Percentiles rank a stretch among this genome's conserved stretches.
Evolutionary conservation across 1,140 invertebrate genomes (phyloP).

Genomic region (Mactra quadrangularis): DNA sequence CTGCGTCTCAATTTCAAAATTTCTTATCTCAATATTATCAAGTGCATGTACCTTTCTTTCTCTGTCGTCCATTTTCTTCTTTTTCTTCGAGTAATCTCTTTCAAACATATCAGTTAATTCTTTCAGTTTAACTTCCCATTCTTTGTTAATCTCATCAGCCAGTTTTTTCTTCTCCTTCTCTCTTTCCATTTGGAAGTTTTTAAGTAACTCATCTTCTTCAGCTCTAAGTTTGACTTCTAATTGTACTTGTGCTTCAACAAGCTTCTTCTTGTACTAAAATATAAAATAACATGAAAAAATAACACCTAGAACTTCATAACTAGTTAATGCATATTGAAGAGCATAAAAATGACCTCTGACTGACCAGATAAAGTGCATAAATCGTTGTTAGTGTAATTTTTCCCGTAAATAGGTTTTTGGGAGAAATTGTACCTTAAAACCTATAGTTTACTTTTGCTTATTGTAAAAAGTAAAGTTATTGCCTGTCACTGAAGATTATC

Average conservation of each 20-base stretch:
- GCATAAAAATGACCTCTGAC: too few species aligned
- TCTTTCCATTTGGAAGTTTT: conserved; percentile 76
- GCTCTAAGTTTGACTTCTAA: conserved; percentile 78
- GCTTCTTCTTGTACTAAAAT: conserved; percentile 78
- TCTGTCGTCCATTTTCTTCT: conserved; percentile 76
- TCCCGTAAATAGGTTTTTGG: too few species aligned
- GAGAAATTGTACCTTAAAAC: too few species aligned
- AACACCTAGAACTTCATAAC: background rate
- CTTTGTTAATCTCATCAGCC: conserved; percentile 80
- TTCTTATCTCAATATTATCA: too few species aligned
- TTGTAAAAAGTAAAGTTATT: too few species aligned
- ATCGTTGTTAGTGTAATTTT: too few species aligned
- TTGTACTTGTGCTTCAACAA: conserved; percentile 81
- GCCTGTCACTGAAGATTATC: too few species aligned
- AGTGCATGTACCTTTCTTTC: conserved; percentile 76
- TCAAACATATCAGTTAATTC: conserved; percentile 81
- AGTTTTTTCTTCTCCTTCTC: conserved; percentile 75
- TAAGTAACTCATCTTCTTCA: conserved; percentile 81
- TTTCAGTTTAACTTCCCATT: conserved; percentile 82
- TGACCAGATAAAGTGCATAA: too few species aligned
- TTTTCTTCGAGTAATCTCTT: conserved; percentile 76
- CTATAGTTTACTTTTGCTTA: too few species aligned
- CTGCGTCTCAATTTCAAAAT: too few species aligned
- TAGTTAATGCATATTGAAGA: background rate
- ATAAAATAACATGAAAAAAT: background rate